Percentiles rank a stretch among this genome's conserved stretches.
Conservation (phyloP, 1,140 invertebrate genomes). For the Plectrocnemia conspersa region DNA sequence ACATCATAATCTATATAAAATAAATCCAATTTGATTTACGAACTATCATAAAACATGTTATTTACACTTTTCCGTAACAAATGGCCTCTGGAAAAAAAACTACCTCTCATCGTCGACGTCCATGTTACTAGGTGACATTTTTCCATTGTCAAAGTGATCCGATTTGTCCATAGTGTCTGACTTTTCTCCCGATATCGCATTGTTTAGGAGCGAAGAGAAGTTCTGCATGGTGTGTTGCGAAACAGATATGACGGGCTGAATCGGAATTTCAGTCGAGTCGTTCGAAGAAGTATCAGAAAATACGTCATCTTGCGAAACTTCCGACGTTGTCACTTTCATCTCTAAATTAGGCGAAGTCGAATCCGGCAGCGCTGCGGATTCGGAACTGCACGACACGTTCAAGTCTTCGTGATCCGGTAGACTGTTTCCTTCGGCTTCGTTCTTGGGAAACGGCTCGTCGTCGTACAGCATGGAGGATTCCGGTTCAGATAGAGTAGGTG, state of each 20-base stretch:
- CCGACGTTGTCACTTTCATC: not conserved
- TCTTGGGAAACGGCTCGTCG: not conserved
- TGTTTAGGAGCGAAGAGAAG: slow-evolving; percentile 16
- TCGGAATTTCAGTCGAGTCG: slow-evolving; percentile 26
- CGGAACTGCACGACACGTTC: not conserved
- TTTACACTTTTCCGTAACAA: too few relatives aligned
- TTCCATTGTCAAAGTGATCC: slow-evolving; percentile 10
- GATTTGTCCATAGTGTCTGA: too few relatives aligned
- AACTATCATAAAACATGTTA: not conserved
- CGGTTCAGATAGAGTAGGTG: not conserved
- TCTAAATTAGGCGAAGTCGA: slow-evolving; percentile 3
- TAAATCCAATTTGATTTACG: too few relatives aligned
- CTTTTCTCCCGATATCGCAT: slow-evolving; percentile 1
- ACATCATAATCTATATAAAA: too few relatives aligned
- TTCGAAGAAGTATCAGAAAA: slow-evolving; percentile 28
- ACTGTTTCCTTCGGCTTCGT: slow-evolving; percentile 14
- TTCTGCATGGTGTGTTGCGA: slow-evolving; percentile 26
- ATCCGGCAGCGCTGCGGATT: not conserved
- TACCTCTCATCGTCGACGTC: slow-evolving; percentile 30
- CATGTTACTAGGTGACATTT: slow-evolving; percentile 2
- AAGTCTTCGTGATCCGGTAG: slow-evolving; percentile 16
- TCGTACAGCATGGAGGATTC: slow-evolving; percentile 8
- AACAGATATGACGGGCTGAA: slow-evolving; percentile 29
- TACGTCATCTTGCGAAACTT: not conserved
- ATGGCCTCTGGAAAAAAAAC: not conserved